Evolutionary conservation across 2,113 vertebrate species (phyloP), one percentile per base, ranked within the genome.

Genomic region (Vulpes lagopus): DNA sequence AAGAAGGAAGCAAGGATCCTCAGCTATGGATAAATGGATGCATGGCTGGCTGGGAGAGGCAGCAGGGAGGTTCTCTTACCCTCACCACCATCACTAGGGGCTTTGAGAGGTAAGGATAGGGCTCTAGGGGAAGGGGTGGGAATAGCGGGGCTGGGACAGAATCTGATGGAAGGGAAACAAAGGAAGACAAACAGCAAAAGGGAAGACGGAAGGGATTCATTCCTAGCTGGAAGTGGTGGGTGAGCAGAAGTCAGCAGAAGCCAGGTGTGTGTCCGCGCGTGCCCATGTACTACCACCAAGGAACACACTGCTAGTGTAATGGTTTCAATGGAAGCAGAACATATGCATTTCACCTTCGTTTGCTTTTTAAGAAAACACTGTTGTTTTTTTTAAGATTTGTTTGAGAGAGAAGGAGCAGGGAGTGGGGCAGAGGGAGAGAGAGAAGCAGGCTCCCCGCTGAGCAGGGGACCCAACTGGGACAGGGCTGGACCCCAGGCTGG

Each of bases 321-420:
- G 15, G 15, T 53, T 82, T 93, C 38, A 60, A 0, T 22, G 51
- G n/a, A 69, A 65, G 20, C 73, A 84, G 19, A 84, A 5, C 53
- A 80, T 2, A 74, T 43, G 4, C 11, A 49, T 55, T 57, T 95
- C 38, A 64, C 53, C 30, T 65, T 20, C 23, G 35, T 71, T 83
- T 95, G 27, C 35, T 51, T 88, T 74, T 49, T 38, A 51, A 91
- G 55, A 91, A 97, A 83, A 83, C 19, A 51, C 43, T 43, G 43
- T 43, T 5, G 3, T 38, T 38, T 43, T 43, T 43, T 43, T 43
- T 43, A 43, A 43, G 43, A 7, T 43, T 43, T 43, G 43, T 43
- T 43, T 43, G 43, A 43, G 43, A 43, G 43, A 43, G 43, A 43
- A 43, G 43, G 43, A 43, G 43, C 43, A 43, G 43, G 43, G 43